These are phyloP conservation scores for Poliocrania exsul DNA, from an alignment of 2,797 vertebrate species.

Conservation along the genomic window DNA sequence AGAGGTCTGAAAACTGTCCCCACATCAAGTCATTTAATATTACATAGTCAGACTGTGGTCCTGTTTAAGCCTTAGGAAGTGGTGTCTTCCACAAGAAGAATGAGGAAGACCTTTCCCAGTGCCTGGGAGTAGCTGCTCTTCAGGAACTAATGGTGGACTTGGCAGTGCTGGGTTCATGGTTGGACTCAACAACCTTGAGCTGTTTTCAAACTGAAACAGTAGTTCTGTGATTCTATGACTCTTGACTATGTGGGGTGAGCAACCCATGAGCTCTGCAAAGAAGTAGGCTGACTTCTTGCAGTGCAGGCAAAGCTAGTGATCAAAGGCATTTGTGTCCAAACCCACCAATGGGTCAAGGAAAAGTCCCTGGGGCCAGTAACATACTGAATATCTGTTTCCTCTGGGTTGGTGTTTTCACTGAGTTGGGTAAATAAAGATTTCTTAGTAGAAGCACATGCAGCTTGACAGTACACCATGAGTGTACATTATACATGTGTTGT, in stretches of 20 bases:
- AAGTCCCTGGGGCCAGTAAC: not conserved
- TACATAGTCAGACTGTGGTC: rapidly evolving
- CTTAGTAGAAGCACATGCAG: not conserved
- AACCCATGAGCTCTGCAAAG: rapidly evolving
- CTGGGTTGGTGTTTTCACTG: not conserved
- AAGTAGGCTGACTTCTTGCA: not conserved
- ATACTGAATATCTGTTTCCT: not conserved
- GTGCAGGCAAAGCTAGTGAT: not conserved
- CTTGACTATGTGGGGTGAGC: rapidly evolving
- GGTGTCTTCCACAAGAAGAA: not conserved
- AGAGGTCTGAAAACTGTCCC: not conserved
- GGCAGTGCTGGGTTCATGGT: rapidly evolving
- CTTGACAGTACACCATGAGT: not conserved
- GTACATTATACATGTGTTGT: not conserved
- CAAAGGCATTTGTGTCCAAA: not conserved
- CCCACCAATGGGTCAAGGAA: not conserved
- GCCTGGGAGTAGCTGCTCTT: rapidly evolving
- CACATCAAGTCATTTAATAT: rapidly evolving
- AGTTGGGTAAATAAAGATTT: not conserved
- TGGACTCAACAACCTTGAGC: not conserved
- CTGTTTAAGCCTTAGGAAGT: not conserved
- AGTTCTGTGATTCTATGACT: not conserved
- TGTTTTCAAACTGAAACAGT: not conserved
- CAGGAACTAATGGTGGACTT: not conserved
- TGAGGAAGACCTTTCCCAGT: not conserved